phyloP scores from a whole-genome alignment of 1,140 invertebrate species.

The Teleogryllus occipitalis region DNA sequence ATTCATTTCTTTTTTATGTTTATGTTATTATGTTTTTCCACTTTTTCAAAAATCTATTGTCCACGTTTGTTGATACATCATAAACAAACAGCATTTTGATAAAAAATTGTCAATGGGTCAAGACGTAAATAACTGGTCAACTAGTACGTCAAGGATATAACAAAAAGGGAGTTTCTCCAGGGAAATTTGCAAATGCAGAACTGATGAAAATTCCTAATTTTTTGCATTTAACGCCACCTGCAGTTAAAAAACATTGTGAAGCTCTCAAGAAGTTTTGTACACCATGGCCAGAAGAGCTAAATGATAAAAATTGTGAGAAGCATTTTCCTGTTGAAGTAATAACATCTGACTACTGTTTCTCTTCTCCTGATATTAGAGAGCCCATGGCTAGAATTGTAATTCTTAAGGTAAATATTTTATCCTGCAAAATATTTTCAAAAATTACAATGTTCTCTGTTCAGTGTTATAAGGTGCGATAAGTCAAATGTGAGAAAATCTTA shows the following conservation, averaged over 20 bases:
- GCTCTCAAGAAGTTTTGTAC: conserved; percentile 92
- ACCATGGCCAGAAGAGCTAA: conserved; percentile 75
- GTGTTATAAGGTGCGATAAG: too few species aligned
- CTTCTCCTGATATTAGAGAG: conserved; percentile 81
- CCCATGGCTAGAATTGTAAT: conserved; percentile 75
- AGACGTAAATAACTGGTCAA: too few species aligned
- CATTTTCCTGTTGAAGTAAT: conserved; percentile 82
- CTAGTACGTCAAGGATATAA: conserved; percentile 84
- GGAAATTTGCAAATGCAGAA: conserved; percentile 85
- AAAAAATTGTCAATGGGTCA: too few species aligned
- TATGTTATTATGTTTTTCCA: too few species aligned
- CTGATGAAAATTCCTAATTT: conserved; percentile 99
- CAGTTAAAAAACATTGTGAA: conserved; percentile 84
- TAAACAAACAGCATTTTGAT: too few species aligned
- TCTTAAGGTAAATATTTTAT: conserved; percentile 42
- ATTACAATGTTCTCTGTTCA: too few species aligned
- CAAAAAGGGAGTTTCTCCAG: conserved; percentile 54
- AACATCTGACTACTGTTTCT: conserved; percentile 80
- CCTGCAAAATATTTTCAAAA: not conserved
- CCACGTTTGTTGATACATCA: too few species aligned
- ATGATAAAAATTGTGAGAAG: conserved; percentile 59
- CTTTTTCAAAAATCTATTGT: too few species aligned
- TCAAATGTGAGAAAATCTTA: not conserved
- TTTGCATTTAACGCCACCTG: conserved; percentile 89
- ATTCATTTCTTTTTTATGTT: too few species aligned